phyloP scores from a whole-genome alignment of 1,140 invertebrate genomes.

The Lepidurus arcticus region DNA sequence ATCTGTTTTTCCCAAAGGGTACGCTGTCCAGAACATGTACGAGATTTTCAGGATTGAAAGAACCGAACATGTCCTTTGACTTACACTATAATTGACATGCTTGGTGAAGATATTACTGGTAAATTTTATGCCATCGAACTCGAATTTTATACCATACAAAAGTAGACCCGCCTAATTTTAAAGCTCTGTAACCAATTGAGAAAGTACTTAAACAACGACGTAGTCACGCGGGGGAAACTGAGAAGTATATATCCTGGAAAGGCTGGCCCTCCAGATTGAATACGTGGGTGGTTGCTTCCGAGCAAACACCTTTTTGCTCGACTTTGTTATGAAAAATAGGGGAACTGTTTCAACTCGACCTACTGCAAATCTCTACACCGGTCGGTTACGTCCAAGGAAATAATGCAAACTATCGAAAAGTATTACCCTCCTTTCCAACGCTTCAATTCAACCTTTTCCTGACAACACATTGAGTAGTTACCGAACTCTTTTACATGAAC shows the following conservation, averaged over 20 bases:
- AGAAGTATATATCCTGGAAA: neutral
- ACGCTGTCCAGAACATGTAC: neutral
- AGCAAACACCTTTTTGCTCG: neutral
- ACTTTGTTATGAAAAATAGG: neutral
- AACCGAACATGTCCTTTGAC: too few relatives aligned
- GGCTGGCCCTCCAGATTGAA: neutral
- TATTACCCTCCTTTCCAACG: neutral
- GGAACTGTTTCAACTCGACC: neutral
- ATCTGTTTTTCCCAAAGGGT: neutral
- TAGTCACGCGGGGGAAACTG: too few relatives aligned
- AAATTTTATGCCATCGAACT: too few relatives aligned
- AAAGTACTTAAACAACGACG: neutral
- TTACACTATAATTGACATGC: too few relatives aligned
- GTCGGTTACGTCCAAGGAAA: neutral
- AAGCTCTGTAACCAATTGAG: neutral
- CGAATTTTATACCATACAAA: too few relatives aligned
- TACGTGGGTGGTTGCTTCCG: neutral
- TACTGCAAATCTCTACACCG: neutral
- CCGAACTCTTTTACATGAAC: neutral
- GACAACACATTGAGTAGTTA: neutral
- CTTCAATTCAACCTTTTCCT: neutral
- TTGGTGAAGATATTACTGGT: too few relatives aligned
- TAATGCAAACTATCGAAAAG: neutral
- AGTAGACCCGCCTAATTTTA: too few relatives aligned
- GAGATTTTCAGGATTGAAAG: neutral